phyloP scores from a whole-genome alignment of 2,888 invertebrate species.

The Nysson spinosus region DNA sequence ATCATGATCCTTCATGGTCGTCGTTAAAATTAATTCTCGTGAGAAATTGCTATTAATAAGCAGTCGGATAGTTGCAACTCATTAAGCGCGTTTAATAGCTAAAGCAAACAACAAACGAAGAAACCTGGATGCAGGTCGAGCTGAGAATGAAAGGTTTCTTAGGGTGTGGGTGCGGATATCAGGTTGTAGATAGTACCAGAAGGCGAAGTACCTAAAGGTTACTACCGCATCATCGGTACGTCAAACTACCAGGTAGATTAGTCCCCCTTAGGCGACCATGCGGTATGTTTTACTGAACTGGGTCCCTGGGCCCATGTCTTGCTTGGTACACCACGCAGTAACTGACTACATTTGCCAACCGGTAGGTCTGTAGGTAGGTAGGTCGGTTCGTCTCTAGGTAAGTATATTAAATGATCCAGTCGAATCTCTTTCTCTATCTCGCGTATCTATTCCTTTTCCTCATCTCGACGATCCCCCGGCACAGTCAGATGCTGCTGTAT shows the following conservation, averaged over 20 bases:
- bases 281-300: conserved; percentile 63
- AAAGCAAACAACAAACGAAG: conserved; percentile 40
- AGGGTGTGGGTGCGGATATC: conserved; percentile 47
- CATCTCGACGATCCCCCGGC: conserved; percentile 16
- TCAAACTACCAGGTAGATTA: conserved; percentile 66
- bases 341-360: conserved; percentile 52
- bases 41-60: conserved; percentile 49
- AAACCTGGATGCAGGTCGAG: conserved; percentile 26
- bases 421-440: conserved; percentile 29
- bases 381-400: conserved; percentile 64
- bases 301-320: conserved; percentile 46
- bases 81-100: conserved; percentile 47
- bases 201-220: conserved; percentile 61
- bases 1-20: conserved; percentile 31
- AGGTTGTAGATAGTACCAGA: conserved; percentile 33
- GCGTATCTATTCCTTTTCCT: conserved; percentile 11
- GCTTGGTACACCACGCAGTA: conserved; percentile 51
- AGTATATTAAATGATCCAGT: conserved; percentile 72
- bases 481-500: conserved; percentile 20
- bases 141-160: conserved; percentile 6
- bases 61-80: conserved; percentile 44
- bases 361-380: conserved; percentile 63
- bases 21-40: conserved; percentile 46
- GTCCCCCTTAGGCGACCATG: conserved; percentile 69
- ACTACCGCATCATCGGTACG: conserved; percentile 67